phyloP scores from a whole-genome alignment of 2,113 vertebrate genomes.

The Macaca fascicularis region T2T-MFA8v1.1 NC_088379.1:151049001-151049500 shows the following conservation, averaged over 20 bases:
- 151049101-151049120: neutral
- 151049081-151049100: neutral
- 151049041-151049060: neutral
- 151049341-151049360: neutral
- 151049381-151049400: slow-evolving; percentile 22
- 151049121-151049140: too few species aligned
- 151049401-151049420: neutral
- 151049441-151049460: neutral
- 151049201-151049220: neutral
- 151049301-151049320: neutral
- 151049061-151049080: neutral
- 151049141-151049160: neutral
- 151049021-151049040: too few species aligned
- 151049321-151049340: neutral
- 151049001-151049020: neutral
- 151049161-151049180: neutral
- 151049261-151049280: neutral
- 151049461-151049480: neutral
- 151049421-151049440: neutral
- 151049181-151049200: neutral
- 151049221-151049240: neutral
- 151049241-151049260: neutral
- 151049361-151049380: neutral
- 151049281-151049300: neutral
- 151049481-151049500: neutral